Percentiles rank a stretch among this genome's conserved stretches.
These are phyloP conservation scores for Drosophila sordidapex DNA, from an alignment of 2,888 invertebrate species.

Conservation along the genomic window DNA sequence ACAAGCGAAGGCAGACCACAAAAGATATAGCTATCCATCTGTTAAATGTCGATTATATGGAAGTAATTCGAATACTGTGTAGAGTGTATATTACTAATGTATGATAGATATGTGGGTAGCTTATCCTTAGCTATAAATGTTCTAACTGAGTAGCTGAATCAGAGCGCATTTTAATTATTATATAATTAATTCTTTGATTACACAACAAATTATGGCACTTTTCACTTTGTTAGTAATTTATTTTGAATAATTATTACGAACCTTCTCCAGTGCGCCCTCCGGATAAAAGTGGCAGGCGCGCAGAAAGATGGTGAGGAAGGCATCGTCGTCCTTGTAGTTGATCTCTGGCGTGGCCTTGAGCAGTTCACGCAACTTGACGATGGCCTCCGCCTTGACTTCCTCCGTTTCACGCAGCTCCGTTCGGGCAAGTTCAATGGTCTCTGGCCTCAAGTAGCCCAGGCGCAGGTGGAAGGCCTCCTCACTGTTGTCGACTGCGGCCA, in stretches of 20 bases:
- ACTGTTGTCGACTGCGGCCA: constrained; percentile 81
- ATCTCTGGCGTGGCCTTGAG: constrained; percentile 89
- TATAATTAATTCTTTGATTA: neutral
- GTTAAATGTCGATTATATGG: neutral
- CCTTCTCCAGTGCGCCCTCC: constrained; percentile 91
- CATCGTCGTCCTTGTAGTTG: constrained; percentile 90
- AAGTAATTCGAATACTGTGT: neutral
- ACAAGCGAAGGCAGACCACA: neutral
- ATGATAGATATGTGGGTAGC: neutral
- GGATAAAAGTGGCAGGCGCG: constrained; percentile 94
- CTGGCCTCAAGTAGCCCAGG: constrained; percentile 87
- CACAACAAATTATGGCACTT: neutral
- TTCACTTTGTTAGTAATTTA: neutral
- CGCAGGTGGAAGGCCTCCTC: constrained; percentile 87
- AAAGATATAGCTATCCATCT: neutral
- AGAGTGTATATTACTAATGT: neutral
- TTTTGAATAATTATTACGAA: constrained; percentile 73
- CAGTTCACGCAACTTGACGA: constrained; percentile 87
- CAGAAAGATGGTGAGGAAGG: constrained; percentile 91
- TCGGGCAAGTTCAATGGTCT: constrained; percentile 87
- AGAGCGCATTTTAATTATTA: neutral
- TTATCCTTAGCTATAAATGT: neutral
- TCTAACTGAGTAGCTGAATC: neutral
- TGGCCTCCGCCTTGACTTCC: constrained; percentile 88
- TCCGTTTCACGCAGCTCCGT: constrained; percentile 90